phyloP scores from a whole-genome alignment of 2,797 vertebrate genomes.

The Aldrovandia affinis region DNA sequence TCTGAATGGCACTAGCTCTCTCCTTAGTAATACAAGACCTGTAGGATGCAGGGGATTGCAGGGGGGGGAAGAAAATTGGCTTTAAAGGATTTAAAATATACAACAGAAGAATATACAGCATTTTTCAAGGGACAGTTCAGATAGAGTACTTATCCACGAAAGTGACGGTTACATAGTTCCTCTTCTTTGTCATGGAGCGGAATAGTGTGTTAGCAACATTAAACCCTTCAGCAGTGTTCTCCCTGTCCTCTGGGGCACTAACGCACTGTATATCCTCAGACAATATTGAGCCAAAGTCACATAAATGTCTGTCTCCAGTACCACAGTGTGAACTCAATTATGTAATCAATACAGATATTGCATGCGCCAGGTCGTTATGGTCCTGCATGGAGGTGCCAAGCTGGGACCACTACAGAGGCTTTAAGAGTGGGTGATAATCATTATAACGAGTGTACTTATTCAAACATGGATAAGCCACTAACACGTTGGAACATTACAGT shows the following conservation, averaged over 20 bases:
- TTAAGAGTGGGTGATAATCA: background rate
- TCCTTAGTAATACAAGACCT: background rate
- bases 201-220: background rate
- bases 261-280: background rate
- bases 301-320: background rate
- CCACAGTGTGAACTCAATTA: background rate
- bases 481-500: background rate
- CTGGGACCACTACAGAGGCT: background rate
- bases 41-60: background rate
- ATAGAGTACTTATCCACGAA: background rate
- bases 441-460: background rate
- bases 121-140: background rate
- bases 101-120: background rate
- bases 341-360: background rate
- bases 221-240: background rate
- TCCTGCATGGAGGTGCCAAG: background rate
- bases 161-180: background rate
- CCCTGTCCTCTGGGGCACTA: background rate
- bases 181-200: background rate
- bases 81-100: background rate
- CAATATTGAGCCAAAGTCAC: background rate
- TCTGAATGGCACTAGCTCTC: background rate
- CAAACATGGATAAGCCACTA: background rate
- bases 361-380: background rate
- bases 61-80: no score